Evolutionary conservation across 1,140 invertebrate genomes (phyloP), one percentile per base, ranked within the genome.

Genomic region (Pachyrhynchus sulphureomaculatus): DNA sequence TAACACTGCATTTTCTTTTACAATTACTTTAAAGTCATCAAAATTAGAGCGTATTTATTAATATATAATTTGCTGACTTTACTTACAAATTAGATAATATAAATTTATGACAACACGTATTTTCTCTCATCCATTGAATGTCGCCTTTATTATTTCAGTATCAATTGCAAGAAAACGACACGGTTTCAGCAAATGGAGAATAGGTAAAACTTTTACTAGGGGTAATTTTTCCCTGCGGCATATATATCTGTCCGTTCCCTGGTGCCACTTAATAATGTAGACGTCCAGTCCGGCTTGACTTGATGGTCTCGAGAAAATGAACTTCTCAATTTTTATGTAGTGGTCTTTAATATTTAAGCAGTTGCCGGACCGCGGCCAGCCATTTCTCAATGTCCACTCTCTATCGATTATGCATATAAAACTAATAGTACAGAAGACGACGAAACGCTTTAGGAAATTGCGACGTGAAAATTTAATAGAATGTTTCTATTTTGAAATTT

Each of bases 281-380:
- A 63, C 55, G 67, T 69, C 65, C 67, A 62, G 65, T 62, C 56
- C 47, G 61, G 59, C 49, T 58, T 56, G 62, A 66, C 64, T 64
- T 64, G 65, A 66, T 63, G 65, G 64, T 64, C 65, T 66, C 64
- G 54, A 55, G 65, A 69, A 69, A 67, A 62, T 65, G 63, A 69
- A 69, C 68, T 64, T 62, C 65, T 69, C 68, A 69, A 69, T 69
- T 69, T 69, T 69, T 69, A 69, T 65, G 67, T 55, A 52, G 45
- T 13, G 60, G 51, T 48, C 32, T 62, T 69, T 57, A 69, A 69
- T 69, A 66, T 62, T 69, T 67, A 32, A 69, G 34, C 29, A 45
- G 48, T 17, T 33, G 36, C 37, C 45, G 42, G 55, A 42, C 36
- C 26, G 29, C 36, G 39, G 21, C 36, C 21, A 39, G 34, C 54